phyloP scores from a whole-genome alignment of 1,140 invertebrate species.

The Zaprionus gabonicus region DNA sequence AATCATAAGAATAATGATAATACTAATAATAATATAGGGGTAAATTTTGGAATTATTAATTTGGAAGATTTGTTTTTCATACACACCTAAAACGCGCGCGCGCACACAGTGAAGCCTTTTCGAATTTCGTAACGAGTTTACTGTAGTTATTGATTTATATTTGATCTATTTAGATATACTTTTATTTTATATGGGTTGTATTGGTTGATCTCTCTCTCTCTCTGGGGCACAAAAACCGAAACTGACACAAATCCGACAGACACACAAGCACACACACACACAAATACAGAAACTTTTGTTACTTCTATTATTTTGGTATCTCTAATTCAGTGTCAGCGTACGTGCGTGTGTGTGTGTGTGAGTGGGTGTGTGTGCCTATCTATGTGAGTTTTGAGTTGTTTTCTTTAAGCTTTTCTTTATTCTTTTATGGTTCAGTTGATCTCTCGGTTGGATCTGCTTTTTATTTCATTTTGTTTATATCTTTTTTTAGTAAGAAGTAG shows the following conservation, averaged over 20 bases:
- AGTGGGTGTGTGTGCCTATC: slow-evolving; percentile 11
- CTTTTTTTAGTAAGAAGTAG: slow-evolving; percentile 78
- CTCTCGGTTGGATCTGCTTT: slow-evolving; percentile 34
- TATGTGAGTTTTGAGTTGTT: slow-evolving; percentile 57
- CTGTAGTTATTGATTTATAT: slow-evolving; percentile 40
- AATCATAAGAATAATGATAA: slow-evolving; percentile 35
- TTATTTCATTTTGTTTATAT: slow-evolving; percentile 34
- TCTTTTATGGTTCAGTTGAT: slow-evolving; percentile 56
- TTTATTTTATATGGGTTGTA: slow-evolving; percentile 49
- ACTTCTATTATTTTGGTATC: slow-evolving; percentile 1
- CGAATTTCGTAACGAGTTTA: slow-evolving; percentile 38
- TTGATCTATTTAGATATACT: slow-evolving; percentile 27
- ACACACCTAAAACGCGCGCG: slow-evolving; percentile 70
- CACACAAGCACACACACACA: slow-evolving; percentile 20
- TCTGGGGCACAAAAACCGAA: not conserved
- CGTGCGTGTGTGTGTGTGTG: slow-evolving; percentile 1
- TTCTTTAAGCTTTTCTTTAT: slow-evolving; percentile 53
- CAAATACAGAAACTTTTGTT: slow-evolving; percentile 13
- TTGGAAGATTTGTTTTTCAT: slow-evolving; percentile 58
- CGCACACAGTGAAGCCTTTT: slow-evolving; percentile 68
- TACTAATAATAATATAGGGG: slow-evolving; percentile 22
- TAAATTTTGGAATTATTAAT: slow-evolving; percentile 37
- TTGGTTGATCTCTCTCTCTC: slow-evolving; percentile 41
- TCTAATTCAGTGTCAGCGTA: slow-evolving; percentile 12
- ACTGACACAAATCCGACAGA: slow-evolving; percentile 37